A percentile compares a stretch with the other conserved stretches of the same genome.
These are phyloP conservation scores for Drosophila teissieri DNA, from an alignment of 1,140 invertebrate species.

Conservation along the genomic window DNA sequence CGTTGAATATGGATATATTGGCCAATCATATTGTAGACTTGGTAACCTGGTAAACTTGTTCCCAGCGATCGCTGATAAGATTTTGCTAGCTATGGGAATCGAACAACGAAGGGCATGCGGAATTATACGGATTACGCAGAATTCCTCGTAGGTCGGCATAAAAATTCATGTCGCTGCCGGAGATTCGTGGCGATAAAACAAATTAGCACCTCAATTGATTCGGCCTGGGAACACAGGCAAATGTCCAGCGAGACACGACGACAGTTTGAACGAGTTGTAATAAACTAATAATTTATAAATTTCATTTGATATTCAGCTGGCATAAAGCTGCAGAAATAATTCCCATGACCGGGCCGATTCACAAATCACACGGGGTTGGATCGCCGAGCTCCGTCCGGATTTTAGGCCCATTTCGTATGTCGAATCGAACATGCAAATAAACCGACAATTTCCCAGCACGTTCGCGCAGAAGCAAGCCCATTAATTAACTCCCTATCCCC, in stretches of 20 bases:
- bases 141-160: constrained; percentile 30
- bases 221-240: constrained; percentile 3
- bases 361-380: constrained; percentile 61
- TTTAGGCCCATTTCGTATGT: constrained; percentile 14
- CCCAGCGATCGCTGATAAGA: constrained; percentile 35
- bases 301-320: constrained; percentile 68
- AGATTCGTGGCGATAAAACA: constrained; percentile 63
- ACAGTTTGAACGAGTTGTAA: constrained; percentile 64
- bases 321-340: constrained; percentile 75
- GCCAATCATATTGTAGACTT: constrained; percentile 25
- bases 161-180: constrained; percentile 50
- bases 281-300: constrained; percentile 77
- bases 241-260: constrained; percentile 10
- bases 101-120: constrained; percentile 23
- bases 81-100: constrained; percentile 32
- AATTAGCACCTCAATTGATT: constrained; percentile 57
- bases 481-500: constrained; percentile 59
- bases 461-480: constrained; percentile 62
- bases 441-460: constrained; percentile 73
- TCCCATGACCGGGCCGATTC: constrained; percentile 61
- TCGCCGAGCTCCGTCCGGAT: constrained; percentile 24
- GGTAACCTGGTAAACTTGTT: constrained; percentile 37
- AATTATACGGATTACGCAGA: constrained; percentile 25
- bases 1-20: constrained; percentile 55
- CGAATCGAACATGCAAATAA: constrained; percentile 63